Evolutionary conservation across 2,888 invertebrate species (phyloP), one percentile per base, ranked within the genome.

Genomic region (Mesochorus sp.): DNA sequence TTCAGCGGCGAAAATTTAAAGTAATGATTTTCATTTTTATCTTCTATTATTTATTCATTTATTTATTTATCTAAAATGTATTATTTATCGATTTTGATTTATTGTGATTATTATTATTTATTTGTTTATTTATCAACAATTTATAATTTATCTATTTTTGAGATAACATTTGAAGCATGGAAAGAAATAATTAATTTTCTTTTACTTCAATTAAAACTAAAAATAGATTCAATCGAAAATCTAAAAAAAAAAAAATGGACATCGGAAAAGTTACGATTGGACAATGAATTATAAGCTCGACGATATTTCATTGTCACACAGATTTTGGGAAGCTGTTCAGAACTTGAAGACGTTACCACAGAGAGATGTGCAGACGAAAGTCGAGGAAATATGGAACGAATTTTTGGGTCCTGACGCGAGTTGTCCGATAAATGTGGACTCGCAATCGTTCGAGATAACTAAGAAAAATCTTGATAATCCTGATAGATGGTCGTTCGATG

Each of bases 1-100:
- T 99, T 99, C 92, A 98, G 98, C 87, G 98, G 97, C 53, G 99
- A 99, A 93, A 99, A 99, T 92, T 94, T 99, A 85, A 97, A 97
- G 97, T 98, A 90, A 93, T 94, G 91, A 26, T 53, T 67, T 42
- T 19, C 34, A n/a, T 55, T 47, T 12, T 12, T 5, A 12, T 24
- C 21, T 21, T 8, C 2, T 8, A 3, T 4, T 24, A 28, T 42
- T 39, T 26, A 31, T 51, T 67, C 47, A n/a, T 51, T 24, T 2
- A 4, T 39, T 44, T 47, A 42, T 12, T 68, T 12, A 1, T 31
- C 14, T 1, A 44, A 39, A 51, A 19, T 34, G 6, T n/a, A 12
- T 1, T 0, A 17, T 26, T 26, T n/a, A n/a, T n/a, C n/a, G n/a
- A n/a, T 0, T 26, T 3, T 3, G 10, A 21, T 24, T 24, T n/a